Evolutionary conservation across 2,888 invertebrate species (phyloP).

Genomic region (Microplitis manilae): DNA sequence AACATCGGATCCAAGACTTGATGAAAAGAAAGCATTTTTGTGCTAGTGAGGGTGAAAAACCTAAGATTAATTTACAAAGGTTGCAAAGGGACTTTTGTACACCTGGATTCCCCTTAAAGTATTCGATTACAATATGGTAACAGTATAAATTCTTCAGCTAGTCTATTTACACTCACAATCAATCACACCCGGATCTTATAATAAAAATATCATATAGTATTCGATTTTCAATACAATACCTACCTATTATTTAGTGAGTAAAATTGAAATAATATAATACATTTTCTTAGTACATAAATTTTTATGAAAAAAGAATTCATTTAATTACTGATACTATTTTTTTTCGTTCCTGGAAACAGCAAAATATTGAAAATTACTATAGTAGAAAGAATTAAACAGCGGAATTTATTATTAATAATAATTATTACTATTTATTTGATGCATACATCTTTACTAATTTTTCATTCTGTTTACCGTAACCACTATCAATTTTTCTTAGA

Average conservation of each 20-base stretch:
- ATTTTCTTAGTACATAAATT: too few species aligned
- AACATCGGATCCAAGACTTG: not conserved
- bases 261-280: too few species aligned
- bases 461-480: too few species aligned
- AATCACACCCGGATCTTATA: not conserved
- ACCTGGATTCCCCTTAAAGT: constrained; percentile 19
- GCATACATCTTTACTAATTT: too few species aligned
- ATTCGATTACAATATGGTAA: not conserved
- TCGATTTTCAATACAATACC: not conserved
- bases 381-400: too few species aligned
- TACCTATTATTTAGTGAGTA: not conserved
- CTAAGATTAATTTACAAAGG: constrained; percentile 9
- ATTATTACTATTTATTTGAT: too few species aligned
- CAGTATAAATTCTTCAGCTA: not conserved
- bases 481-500: too few species aligned
- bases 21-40: not conserved
- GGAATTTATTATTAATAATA: too few species aligned
- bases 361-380: too few species aligned
- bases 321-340: too few species aligned
- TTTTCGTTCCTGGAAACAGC: too few species aligned
- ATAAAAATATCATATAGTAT: constrained; percentile 4
- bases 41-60: constrained; percentile 28
- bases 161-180: not conserved
- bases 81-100: not conserved
- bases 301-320: too few species aligned